Percentiles rank a stretch among this genome's conserved stretches.
These are phyloP conservation scores for Halcyon malimbica DNA, from an alignment of 2,113 vertebrate genomes.

Conservation along the genomic window DNA sequence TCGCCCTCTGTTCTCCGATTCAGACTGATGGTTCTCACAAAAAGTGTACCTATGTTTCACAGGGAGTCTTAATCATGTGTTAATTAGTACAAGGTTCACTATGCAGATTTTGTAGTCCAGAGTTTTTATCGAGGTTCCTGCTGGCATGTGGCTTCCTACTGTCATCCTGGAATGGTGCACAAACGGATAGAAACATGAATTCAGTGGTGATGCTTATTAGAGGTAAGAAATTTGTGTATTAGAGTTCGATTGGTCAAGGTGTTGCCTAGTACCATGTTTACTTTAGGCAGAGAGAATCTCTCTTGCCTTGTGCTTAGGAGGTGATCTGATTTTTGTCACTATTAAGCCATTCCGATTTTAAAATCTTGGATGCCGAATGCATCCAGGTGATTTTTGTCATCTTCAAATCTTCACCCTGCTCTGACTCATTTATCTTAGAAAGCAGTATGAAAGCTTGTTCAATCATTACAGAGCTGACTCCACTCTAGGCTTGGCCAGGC, in stretches of 20 bases:
- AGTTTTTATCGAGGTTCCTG: not conserved
- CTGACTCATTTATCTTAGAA: not conserved
- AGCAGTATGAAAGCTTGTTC: not conserved
- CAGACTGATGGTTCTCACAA: not conserved
- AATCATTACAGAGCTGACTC: rapidly evolving
- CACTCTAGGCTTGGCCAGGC: not conserved
- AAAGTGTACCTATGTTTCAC: not conserved
- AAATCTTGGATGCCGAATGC: not conserved
- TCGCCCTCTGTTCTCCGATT: not conserved
- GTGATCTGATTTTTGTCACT: not conserved
- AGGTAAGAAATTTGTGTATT: not conserved
- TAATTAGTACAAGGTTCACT: not conserved
- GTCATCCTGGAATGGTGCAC: not conserved
- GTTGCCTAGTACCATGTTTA: not conserved
- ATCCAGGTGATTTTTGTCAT: not conserved
- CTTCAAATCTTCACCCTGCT: not conserved
- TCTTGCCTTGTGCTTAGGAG: not conserved
- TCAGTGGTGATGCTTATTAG: not conserved
- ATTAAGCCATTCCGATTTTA: not conserved
- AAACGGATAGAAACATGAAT: not conserved
- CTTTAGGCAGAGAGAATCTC: not conserved
- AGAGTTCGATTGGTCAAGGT: not conserved
- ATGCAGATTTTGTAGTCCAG: not conserved
- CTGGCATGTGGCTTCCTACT: not conserved
- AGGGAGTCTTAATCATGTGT: not conserved